A percentile compares a stretch with the other conserved stretches of the same genome.
phyloP scores from a whole-genome alignment of 2,113 vertebrate genomes.

The Grammomys surdaster region DNA sequence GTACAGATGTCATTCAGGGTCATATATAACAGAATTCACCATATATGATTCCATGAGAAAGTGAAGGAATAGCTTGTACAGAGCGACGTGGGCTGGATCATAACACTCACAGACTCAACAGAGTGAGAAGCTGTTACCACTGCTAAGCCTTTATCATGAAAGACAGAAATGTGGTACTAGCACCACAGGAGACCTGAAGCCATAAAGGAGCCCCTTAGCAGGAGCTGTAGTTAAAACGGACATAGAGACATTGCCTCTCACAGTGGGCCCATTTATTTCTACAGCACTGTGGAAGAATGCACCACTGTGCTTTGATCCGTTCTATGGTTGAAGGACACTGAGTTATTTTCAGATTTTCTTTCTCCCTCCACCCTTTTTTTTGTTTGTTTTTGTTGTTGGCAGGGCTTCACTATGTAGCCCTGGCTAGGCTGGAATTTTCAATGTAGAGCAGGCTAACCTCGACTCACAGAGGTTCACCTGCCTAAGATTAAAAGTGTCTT shows the following conservation, averaged over 20 bases:
- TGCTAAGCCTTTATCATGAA: neutral
- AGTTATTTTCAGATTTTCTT: neutral
- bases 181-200: neutral
- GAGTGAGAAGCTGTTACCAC: neutral
- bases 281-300: neutral
- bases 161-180: neutral
- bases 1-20: neutral
- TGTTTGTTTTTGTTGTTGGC: neutral
- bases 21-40: neutral
- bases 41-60: neutral
- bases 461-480: neutral
- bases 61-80: neutral
- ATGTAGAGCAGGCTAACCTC: neutral
- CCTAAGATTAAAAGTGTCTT: neutral
- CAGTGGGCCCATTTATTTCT: neutral
- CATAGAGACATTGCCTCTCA: neutral
- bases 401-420: neutral
- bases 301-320: neutral
- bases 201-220: neutral
- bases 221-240: neutral
- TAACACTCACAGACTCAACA: neutral
- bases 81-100: neutral
- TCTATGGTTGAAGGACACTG: neutral
- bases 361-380: neutral
- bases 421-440: neutral